Percentiles rank a stretch among this genome's conserved stretches.
Evolutionary conservation across 2,113 vertebrate species (phyloP).

Genomic region (Bagarius yarrelli): DNA sequence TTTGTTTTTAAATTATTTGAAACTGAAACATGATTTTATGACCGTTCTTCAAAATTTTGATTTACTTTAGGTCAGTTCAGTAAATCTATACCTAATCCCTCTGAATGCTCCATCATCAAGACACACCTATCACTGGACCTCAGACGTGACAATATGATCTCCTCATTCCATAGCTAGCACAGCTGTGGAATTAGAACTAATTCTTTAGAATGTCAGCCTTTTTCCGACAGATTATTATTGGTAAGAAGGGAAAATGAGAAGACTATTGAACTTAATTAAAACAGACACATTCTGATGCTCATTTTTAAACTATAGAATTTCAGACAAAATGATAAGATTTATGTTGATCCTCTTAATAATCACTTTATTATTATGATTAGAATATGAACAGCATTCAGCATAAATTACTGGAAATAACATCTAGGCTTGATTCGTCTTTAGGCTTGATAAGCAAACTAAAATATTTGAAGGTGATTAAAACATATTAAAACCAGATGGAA

Average conservation of each 20-base stretch:
- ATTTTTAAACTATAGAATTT: no score
- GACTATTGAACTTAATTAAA: no score
- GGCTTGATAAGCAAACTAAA: neutral
- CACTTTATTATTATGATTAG: neutral
- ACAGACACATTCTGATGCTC: no score
- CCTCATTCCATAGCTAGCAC: slow-evolving; percentile 17
- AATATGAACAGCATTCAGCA: neutral
- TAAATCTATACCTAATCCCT: slow-evolving; percentile 24
- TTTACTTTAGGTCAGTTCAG: neutral
- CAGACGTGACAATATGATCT: neutral
- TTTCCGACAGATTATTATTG: neutral
- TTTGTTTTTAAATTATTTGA: no score
- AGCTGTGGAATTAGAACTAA: neutral
- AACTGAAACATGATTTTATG: neutral
- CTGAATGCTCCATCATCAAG: slow-evolving; percentile 15
- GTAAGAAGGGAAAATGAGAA: neutral
- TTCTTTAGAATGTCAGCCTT: neutral
- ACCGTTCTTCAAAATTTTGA: neutral
- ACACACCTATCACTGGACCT: slow-evolving; percentile 22
- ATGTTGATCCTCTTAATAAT: neutral
- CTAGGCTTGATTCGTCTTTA: neutral
- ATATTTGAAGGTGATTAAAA: neutral
- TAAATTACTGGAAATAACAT: neutral
- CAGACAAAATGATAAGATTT: neutral
- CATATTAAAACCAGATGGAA: neutral